phyloP scores from a whole-genome alignment of 2,888 invertebrate genomes.

The Brachypterus glaber region DNA sequence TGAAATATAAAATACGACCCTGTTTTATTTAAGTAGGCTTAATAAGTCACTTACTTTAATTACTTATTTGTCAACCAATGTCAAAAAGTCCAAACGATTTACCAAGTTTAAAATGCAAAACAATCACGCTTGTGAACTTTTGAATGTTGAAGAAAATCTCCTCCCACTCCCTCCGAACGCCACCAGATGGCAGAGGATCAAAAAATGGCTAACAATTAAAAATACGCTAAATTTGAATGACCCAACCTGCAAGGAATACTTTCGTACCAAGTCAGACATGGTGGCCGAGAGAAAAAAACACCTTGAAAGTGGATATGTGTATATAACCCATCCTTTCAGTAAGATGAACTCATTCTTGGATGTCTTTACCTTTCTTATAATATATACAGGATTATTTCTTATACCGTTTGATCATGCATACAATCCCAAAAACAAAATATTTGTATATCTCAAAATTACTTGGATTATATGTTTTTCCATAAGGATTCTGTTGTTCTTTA shows the following conservation, averaged over 20 bases:
- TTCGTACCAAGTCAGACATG: constrained; percentile 6
- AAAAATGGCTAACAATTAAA: not conserved
- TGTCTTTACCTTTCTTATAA: constrained; percentile 15
- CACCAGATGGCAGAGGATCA: not conserved
- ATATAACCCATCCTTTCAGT: constrained; percentile 26
- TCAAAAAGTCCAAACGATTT: too few relatives aligned
- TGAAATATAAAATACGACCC: too few relatives aligned
- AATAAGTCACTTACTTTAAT: too few relatives aligned
- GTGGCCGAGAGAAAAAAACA: constrained; percentile 20
- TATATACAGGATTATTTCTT: not conserved
- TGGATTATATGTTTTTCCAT: constrained; percentile 11
- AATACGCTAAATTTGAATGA: not conserved
- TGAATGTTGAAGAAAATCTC: too few relatives aligned
- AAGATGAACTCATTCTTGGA: constrained; percentile 16
- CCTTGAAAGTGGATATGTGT: constrained; percentile 9
- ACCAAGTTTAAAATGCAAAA: too few relatives aligned
- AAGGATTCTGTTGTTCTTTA: too few relatives aligned
- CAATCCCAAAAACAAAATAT: constrained; percentile 8
- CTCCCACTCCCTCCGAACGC: not conserved
- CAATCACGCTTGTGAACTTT: too few relatives aligned
- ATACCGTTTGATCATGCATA: constrained; percentile 8
- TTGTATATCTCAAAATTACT: constrained; percentile 3
- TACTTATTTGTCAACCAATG: too few relatives aligned
- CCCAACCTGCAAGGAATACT: not conserved
- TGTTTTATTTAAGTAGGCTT: too few relatives aligned